Percentiles rank a stretch among this genome's conserved stretches.
phyloP scores from a whole-genome alignment of 1,140 invertebrate species.

The Dendroctonus ponderosae region DNA sequence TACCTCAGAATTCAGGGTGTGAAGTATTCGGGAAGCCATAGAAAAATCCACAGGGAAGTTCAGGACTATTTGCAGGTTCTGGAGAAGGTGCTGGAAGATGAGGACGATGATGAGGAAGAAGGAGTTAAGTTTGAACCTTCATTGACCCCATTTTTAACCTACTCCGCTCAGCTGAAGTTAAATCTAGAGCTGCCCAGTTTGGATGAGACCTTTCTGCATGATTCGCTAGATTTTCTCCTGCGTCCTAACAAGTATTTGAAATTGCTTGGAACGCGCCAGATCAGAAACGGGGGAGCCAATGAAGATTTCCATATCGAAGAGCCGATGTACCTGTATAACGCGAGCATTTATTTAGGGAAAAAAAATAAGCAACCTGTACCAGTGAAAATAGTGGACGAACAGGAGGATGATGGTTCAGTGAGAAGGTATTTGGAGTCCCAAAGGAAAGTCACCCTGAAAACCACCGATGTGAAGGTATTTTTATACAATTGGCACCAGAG shows the following conservation, averaged over 20 bases:
- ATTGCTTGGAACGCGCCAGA: conserved; percentile 5
- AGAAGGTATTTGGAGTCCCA: conserved; percentile 8
- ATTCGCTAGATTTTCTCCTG: conserved; percentile 34
- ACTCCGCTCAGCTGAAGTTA: conserved; percentile 19
- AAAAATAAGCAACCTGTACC: conserved; percentile 16
- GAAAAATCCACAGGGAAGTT: conserved; percentile 31
- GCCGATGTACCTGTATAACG: conserved; percentile 10
- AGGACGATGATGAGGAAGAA: background rate
- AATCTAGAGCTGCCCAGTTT: conserved; percentile 13
- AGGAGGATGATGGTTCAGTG: conserved; percentile 6
- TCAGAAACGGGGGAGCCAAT: conserved; percentile 38
- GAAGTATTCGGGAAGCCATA: conserved; percentile 18
- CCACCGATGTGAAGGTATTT: conserved; percentile 11
- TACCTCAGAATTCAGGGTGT: conserved; percentile 35
- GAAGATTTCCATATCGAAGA: conserved; percentile 34
- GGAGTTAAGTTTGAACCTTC: conserved; percentile 28
- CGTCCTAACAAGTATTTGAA: conserved; percentile 29
- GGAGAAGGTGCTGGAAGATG: conserved; percentile 29
- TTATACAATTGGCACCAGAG: conserved; percentile 27
- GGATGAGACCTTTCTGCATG: conserved; percentile 22
- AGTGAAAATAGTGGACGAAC: conserved; percentile 12
- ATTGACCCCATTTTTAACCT: conserved; percentile 39
- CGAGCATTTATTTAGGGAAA: conserved; percentile 5
- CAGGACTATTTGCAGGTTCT: conserved; percentile 39
- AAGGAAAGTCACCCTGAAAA: conserved; percentile 3